Evolutionary conservation across 2,113 vertebrate species (phyloP), one percentile per base, ranked within the genome.

Genomic region (Cephalopholis sonnerati): DNA sequence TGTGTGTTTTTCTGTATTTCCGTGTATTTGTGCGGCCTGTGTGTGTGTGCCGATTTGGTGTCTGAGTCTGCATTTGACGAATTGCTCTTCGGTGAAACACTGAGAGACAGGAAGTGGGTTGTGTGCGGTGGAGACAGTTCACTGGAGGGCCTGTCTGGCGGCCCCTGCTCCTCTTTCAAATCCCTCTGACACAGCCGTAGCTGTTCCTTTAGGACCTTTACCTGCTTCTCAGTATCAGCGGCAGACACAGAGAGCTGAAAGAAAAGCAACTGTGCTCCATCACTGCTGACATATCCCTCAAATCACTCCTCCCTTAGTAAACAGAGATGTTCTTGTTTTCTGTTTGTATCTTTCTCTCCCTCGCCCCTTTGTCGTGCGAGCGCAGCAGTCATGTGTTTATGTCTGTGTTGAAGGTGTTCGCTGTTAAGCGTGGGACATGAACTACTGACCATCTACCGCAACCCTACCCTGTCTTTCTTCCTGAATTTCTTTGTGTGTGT

Each of bases 61-160:
- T 36, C 24, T 27, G 62, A 39, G 78, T 85, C 24, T 94, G 94
- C 44, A 9, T 81, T 74, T 85, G 78, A 90, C 82, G 64, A 70
- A 71, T 79, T 6, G 17, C 22, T 69, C 58, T 57, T 66, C 84
- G 84, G 92, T 94, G 93, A 94, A 93, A 94, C 87, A 86, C 59
- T 17, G 69, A 81, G 83, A 95, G 93, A 95, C 96, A 96, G 97
- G 97, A 97, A 97, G 96, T 94, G 93, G 94, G 92, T 93, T 89
- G 66, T 73, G 85, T 89, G 41, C 91, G 93, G 89, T 93, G 94
- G 95, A 96, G 95, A 93, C 94, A 69, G 91, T 93, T 96, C 96
- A 93, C 89, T 91, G 90, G 91, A 95, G 95, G 94, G 93, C 86
- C 94, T 93, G 94, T 93, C 96, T 96, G 95, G 95, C 93, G 85